Evolutionary conservation across 2,113 vertebrate genomes (phyloP).

Genomic region (Natator depressus): DNA sequence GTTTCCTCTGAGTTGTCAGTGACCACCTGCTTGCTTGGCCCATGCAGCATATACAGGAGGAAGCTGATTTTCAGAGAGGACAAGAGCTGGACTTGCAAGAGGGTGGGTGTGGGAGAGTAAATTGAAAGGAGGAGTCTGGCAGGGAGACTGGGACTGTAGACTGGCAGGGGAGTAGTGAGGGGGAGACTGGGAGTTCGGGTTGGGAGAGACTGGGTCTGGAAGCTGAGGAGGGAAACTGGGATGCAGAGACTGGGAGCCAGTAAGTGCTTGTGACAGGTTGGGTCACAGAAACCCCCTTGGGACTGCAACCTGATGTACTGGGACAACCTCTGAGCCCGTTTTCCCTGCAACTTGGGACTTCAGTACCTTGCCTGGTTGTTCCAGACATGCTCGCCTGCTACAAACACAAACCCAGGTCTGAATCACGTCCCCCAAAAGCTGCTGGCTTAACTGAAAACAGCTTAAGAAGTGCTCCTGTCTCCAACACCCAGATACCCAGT

Average conservation of each 20-base stretch:
- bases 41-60: neutral
- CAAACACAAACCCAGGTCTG: no score
- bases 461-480: no score
- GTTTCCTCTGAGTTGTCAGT: neutral
- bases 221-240: neutral
- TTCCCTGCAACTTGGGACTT: no score
- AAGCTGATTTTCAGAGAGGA: neutral
- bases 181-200: neutral
- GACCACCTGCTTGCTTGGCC: neutral
- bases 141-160: neutral
- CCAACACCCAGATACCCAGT: no score
- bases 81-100: neutral
- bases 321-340: no score
- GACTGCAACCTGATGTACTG: no score
- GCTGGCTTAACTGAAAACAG: no score
- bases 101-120: neutral
- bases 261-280: no score
- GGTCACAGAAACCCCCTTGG: no score
- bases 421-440: no score
- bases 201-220: neutral
- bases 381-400: no score
- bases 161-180: neutral
- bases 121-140: neutral
- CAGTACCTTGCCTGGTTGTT: no score
- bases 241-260: neutral